A percentile compares a stretch with the other conserved stretches of the same genome.
These are phyloP conservation scores for Hoplodrina ambigua DNA, from an alignment of 2,888 invertebrate genomes.

Conservation along the genomic window DNA sequence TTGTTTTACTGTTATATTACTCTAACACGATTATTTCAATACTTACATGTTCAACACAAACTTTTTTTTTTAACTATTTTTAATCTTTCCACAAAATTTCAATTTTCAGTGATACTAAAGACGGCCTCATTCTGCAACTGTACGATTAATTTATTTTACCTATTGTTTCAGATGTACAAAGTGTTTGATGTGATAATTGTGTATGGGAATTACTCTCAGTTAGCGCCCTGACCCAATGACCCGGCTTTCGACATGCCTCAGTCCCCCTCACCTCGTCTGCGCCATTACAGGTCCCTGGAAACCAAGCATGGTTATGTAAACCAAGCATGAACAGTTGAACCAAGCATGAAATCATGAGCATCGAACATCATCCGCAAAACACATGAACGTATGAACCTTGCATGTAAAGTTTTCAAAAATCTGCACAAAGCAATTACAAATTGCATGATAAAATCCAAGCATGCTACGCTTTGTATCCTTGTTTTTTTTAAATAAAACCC, in stretches of 20 bases:
- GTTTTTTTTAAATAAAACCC: background rate
- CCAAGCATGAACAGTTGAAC: conserved; percentile 59
- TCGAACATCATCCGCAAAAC: conserved; percentile 51
- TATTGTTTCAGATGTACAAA: conserved; percentile 90
- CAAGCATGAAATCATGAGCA: conserved; percentile 61
- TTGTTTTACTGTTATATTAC: background rate
- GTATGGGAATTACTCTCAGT: conserved; percentile 84
- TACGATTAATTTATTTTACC: conserved; percentile 57
- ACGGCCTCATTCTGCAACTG: conserved; percentile 50
- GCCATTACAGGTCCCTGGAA: conserved; percentile 94
- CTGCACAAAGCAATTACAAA: background rate
- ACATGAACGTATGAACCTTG: conserved; percentile 52
- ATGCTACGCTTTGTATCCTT: conserved; percentile 31
- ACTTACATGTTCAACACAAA: conserved; percentile 9
- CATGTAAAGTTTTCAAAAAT: conserved; percentile 39
- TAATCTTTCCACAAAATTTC: conserved; percentile 38
- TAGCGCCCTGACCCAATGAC: conserved; percentile 90
- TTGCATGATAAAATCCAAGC: conserved; percentile 32
- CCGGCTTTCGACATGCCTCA: conserved; percentile 94
- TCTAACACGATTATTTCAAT: conserved; percentile 10
- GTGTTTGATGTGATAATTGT: conserved; percentile 89
- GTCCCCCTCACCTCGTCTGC: conserved; percentile 93
- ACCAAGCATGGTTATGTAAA: conserved; percentile 79
- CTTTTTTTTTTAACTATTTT: conserved; percentile 5
- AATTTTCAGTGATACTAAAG: conserved; percentile 51